These are phyloP conservation scores for Cirrhinus molitorella DNA, from an alignment of 2,797 vertebrate genomes.

Conservation along the genomic window DNA sequence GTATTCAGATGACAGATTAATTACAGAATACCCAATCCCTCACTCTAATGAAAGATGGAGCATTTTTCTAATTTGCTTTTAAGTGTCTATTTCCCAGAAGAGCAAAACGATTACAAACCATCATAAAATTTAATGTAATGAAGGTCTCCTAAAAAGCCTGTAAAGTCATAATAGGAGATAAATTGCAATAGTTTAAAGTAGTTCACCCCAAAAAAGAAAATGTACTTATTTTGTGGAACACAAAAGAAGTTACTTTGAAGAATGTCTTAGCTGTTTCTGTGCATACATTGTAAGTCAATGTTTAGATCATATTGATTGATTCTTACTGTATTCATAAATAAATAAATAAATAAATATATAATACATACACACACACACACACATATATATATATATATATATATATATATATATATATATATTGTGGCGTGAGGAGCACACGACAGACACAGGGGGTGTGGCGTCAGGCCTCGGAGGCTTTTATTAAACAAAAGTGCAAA, in stretches of 20 bases:
- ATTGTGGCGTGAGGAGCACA: too few species aligned
- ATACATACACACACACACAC: too few species aligned
- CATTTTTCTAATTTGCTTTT: slow-evolving; percentile 15
- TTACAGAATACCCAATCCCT: background rate
- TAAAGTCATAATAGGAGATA: slow-evolving; percentile 7
- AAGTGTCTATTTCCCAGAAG: slow-evolving; percentile 24
- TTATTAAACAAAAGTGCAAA: too few species aligned
- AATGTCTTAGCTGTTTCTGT: background rate
- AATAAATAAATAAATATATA: too few species aligned
- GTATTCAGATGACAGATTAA: slow-evolving; percentile 6
- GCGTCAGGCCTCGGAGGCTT: too few species aligned
- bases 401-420: too few species aligned
- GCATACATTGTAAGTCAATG: background rate
- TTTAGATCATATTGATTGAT: too few species aligned
- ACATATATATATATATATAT: too few species aligned
- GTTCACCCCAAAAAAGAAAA: background rate
- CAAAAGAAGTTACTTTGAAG: background rate
- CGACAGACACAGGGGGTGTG: too few species aligned
- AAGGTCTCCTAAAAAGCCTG: background rate
- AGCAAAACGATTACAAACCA: background rate
- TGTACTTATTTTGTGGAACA: background rate
- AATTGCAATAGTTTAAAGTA: background rate
- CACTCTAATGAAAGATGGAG: slow-evolving; percentile 8
- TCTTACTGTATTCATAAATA: too few species aligned
- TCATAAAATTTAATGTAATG: slow-evolving; percentile 9